Evolutionary conservation across 1,140 invertebrate genomes (phyloP).

Genomic region (Penaeus japonicus): DNA sequence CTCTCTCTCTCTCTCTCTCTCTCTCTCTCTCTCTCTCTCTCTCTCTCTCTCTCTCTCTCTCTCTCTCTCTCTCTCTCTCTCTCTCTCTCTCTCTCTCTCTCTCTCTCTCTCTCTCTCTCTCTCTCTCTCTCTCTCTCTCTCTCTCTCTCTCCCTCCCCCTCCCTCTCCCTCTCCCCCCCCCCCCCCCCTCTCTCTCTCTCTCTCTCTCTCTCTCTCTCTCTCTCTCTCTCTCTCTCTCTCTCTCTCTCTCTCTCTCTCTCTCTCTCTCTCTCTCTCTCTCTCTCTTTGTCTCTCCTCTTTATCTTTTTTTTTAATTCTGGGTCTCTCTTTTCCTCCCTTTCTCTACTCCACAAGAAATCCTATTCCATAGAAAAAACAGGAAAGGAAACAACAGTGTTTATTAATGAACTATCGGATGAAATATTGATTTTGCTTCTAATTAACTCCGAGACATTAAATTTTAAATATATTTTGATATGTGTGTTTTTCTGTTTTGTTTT

Average conservation of each 20-base stretch:
- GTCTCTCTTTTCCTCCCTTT: background rate
- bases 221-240: background rate
- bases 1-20: slow-evolving; percentile 16
- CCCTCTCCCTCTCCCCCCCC: background rate
- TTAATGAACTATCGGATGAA: no score
- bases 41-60: background rate
- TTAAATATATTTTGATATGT: no score
- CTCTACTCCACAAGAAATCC: no score
- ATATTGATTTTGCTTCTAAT: no score
- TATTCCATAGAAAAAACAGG: no score
- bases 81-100: background rate
- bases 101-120: background rate
- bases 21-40: slow-evolving; percentile 25
- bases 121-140: background rate
- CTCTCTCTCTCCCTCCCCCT: background rate
- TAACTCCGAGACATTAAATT: no score
- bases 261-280: background rate
- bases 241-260: background rate
- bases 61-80: background rate
- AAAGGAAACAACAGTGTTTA: no score
- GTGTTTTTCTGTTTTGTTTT: no score
- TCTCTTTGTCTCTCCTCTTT: background rate
- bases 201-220: background rate
- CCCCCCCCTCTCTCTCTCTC: background rate
- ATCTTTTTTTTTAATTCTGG: background rate